Evolutionary conservation across 92 coral and sea anemone species (phyloP).

Genomic region (Nematostella vectensis): DNA sequence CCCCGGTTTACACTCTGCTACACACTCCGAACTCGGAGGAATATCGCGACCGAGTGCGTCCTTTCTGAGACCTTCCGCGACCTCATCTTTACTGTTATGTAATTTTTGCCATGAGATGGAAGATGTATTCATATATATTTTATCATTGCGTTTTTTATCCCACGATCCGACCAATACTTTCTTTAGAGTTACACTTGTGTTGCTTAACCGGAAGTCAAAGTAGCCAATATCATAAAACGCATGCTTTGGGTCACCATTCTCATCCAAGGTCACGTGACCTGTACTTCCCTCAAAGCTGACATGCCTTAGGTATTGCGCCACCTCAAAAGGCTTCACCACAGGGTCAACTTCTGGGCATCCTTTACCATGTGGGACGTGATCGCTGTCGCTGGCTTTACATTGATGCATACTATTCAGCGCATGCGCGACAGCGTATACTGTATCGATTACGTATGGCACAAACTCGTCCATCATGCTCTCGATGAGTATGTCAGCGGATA

Average conservation of each 20-base stretch:
- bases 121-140: slow-evolving; percentile 15
- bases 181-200: neutral
- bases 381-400: slow-evolving; percentile 23
- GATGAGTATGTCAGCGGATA: slow-evolving; percentile 5
- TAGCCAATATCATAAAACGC: slow-evolving; percentile 40
- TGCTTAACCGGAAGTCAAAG: slow-evolving; percentile 14
- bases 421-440: slow-evolving; percentile 30
- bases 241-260: slow-evolving; percentile 33
- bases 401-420: slow-evolving; percentile 22
- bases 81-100: neutral
- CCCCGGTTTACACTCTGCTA: slow-evolving; percentile 35
- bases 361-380: slow-evolving; percentile 7
- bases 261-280: slow-evolving; percentile 32
- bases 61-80: neutral
- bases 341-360: slow-evolving; percentile 12
- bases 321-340: slow-evolving; percentile 3
- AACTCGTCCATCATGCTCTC: slow-evolving; percentile 30
- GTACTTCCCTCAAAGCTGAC: slow-evolving; percentile 37
- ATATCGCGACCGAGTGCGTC: neutral
- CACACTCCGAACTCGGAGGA: slow-evolving; percentile 30
- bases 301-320: slow-evolving; percentile 19
- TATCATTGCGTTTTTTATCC: slow-evolving; percentile 13
- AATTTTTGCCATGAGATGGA: slow-evolving; percentile 26
- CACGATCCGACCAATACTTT: slow-evolving; percentile 36
- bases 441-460: slow-evolving; percentile 37